Conservation (phyloP, 2,888 invertebrate genomes). For the Acrocera orbiculus region DNA sequence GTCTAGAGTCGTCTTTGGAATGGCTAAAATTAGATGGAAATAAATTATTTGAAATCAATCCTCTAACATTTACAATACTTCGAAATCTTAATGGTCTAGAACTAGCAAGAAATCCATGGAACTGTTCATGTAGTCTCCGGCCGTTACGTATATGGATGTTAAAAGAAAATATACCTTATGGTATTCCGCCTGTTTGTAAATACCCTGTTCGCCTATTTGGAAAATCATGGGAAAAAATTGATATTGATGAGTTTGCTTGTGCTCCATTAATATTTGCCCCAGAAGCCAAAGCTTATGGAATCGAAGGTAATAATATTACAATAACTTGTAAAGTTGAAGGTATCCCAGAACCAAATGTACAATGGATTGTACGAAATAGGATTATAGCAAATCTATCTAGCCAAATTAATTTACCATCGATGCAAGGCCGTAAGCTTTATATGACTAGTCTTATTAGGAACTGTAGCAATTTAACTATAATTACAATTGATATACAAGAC, state of each 20-base stretch:
- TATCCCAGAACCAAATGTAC: conserved; percentile 51
- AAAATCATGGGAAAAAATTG: conserved; percentile 56
- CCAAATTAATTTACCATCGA: conserved; percentile 24
- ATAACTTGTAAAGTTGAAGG: conserved; percentile 53
- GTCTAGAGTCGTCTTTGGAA: conserved; percentile 52
- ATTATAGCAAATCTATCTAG: conserved; percentile 45
- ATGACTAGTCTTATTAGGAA: conserved; percentile 47
- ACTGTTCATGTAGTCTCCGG: conserved; percentile 58
- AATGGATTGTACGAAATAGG: conserved; percentile 54
- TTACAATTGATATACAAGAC: conserved; percentile 54
- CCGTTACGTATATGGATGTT: conserved; percentile 66
- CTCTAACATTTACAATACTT: conserved; percentile 48
- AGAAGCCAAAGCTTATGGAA: conserved; percentile 41
- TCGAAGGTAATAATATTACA: conserved; percentile 56
- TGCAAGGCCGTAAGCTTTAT: conserved; percentile 41
- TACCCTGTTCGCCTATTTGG: conserved; percentile 43
- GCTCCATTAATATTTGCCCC: conserved; percentile 48
- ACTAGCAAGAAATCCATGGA: conserved; percentile 65
- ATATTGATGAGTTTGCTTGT: conserved; percentile 65
- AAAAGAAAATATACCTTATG: conserved; percentile 55
- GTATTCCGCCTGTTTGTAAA: conserved; percentile 50
- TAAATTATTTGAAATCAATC: conserved; percentile 44
- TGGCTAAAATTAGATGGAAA: conserved; percentile 65
- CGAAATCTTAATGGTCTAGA: conserved; percentile 56
- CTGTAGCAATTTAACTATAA: conserved; percentile 55